Percentiles rank a stretch among this genome's conserved stretches.
Conservation (phyloP, 2,113 vertebrate genomes). For the Vulpes vulpes region DNA sequence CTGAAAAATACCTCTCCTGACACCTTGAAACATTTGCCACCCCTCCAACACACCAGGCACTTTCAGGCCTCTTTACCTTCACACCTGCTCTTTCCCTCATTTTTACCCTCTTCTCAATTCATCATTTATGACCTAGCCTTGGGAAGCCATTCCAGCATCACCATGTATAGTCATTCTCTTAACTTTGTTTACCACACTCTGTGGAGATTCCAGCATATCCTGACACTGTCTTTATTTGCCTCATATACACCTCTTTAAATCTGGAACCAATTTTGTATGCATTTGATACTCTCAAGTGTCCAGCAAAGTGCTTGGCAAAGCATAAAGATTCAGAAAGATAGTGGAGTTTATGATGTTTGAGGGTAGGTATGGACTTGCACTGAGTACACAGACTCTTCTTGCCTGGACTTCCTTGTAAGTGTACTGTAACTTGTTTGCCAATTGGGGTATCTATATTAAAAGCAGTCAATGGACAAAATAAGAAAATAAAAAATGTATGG, state of each 20-base stretch:
- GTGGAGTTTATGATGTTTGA: not conserved
- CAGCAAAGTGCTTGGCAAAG: not conserved
- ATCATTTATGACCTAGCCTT: not conserved
- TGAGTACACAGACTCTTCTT: not conserved
- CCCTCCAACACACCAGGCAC: not conserved
- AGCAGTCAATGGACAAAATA: not conserved
- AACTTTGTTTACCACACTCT: not conserved
- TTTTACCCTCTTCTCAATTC: not conserved
- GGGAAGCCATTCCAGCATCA: not conserved
- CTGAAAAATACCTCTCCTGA: not conserved
- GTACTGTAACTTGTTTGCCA: not conserved
- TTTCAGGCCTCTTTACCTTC: not conserved
- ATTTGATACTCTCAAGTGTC: constrained; percentile 25
- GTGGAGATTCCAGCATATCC: not conserved
- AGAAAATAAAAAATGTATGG: not conserved
- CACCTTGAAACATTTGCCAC: constrained; percentile 22
- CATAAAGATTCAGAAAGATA: not conserved
- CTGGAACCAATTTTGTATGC: not conserved
- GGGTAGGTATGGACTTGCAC: not conserved
- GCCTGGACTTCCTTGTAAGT: not conserved
- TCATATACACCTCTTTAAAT: not conserved
- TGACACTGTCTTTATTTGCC: not conserved
- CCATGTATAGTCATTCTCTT: not conserved
- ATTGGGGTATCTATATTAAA: not conserved
- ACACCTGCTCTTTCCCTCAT: not conserved